A percentile compares a stretch with the other conserved stretches of the same genome.
Conservation (phyloP, 2,797 vertebrate species). For the Petrocephalus schoutedeni region DNA sequence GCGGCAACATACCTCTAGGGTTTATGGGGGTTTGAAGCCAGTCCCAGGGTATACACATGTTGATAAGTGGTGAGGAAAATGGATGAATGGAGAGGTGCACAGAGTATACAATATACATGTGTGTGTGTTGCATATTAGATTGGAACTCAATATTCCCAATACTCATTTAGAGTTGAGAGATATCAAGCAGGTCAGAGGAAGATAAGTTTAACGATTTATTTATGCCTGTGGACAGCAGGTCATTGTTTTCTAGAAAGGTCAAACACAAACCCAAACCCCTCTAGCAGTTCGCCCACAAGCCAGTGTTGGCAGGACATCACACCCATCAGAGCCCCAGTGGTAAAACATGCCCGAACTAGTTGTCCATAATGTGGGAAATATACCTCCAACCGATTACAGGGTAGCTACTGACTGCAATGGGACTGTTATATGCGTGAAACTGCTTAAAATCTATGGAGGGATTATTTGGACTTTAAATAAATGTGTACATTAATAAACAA, state of each 20-base stretch:
- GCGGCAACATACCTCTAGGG: not conserved
- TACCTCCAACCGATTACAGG: not conserved
- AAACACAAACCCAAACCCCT: not conserved
- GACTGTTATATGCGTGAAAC: not conserved
- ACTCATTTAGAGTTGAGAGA: not conserved
- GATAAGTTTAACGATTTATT: not conserved
- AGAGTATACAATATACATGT: not conserved
- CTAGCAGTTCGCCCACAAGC: not conserved
- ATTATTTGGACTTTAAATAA: no score
- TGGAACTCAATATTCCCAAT: not conserved
- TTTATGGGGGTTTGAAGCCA: not conserved
- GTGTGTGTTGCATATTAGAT: not conserved
- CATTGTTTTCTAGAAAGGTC: constrained; percentile 4
- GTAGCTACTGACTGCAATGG: not conserved
- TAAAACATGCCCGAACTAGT: not conserved
- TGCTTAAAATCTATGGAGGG: not conserved
- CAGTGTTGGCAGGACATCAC: not conserved
- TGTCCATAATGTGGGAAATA: not conserved
- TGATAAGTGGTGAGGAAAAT: not conserved
- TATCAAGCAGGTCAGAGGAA: not conserved
- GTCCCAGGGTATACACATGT: not conserved
- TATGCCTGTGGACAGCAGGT: not conserved
- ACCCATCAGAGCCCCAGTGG: not conserved
- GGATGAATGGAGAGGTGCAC: not conserved
- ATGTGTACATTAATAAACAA: no score